These are phyloP conservation scores for Halictus rubicundus DNA, from an alignment of 1,140 invertebrate genomes.

Conservation along the genomic window DNA sequence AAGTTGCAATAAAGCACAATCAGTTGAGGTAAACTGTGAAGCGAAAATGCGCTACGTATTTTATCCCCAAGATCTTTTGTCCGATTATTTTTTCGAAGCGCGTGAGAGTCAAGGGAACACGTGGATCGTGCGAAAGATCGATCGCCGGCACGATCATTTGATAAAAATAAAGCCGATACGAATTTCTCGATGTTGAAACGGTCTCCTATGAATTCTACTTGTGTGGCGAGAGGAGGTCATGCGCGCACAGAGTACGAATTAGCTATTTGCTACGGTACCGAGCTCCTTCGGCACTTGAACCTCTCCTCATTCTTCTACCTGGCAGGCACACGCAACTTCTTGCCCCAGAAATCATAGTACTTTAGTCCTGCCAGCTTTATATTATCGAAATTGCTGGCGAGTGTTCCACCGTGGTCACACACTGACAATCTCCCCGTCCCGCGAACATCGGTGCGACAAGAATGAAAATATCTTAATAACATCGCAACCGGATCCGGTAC, in stretches of 20 bases:
- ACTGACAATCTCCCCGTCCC: conserved; percentile 32
- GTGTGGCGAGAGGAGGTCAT: conserved; percentile 61
- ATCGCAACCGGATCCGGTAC: neutral
- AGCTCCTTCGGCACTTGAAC: conserved; percentile 64
- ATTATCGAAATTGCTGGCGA: conserved; percentile 65
- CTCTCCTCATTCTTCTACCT: conserved; percentile 62
- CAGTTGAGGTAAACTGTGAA: too few species aligned
- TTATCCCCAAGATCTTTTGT: too few species aligned
- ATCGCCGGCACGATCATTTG: conserved; percentile 18
- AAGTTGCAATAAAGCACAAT: too few species aligned
- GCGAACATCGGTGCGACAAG: conserved; percentile 5
- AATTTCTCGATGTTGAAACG: conserved; percentile 61
- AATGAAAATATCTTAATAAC: conserved; percentile 34
- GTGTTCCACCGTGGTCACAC: conserved; percentile 47
- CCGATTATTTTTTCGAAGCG: too few species aligned
- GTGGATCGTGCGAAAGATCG: conserved; percentile 22
- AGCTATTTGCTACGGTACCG: conserved; percentile 68
- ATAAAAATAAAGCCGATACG: conserved; percentile 25
- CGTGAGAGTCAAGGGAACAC: too few species aligned
- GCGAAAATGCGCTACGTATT: too few species aligned
- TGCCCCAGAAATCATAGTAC: conserved; percentile 64
- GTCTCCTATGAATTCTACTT: conserved; percentile 52
- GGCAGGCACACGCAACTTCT: conserved; percentile 55
- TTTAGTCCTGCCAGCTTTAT: conserved; percentile 48
- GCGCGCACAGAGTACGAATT: conserved; percentile 64